Evolutionary conservation across 2,797 vertebrate species (phyloP), one percentile per base, ranked within the genome.

Genomic region (Harpagifer antarcticus): DNA sequence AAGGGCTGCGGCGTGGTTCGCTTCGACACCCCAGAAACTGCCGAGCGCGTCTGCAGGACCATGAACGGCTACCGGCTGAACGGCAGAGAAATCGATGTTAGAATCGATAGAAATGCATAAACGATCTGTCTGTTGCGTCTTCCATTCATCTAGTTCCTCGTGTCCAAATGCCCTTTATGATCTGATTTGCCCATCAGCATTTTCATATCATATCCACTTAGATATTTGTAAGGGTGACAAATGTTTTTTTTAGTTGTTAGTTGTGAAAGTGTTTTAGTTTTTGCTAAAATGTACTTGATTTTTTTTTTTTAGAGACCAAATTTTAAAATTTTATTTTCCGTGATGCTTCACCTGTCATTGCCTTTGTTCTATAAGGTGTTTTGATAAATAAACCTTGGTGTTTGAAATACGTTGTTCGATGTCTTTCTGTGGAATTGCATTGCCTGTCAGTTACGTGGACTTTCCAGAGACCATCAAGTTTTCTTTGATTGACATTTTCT

Each of bases 1-100:
- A 99, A 99, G 92, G 98, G 98, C 40, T 99, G 98, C 20, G 98
- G 98, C 0, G 97, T 99, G 81, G 98, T 99, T 56, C 94, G 97
- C 48, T 99, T 99, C 5, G 98, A 99, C 89, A 97, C 93, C 5
- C 98, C 97, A 0, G 98, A 99, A 85, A 97, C 97, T 2, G 98
- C 98, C 0, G 98, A 99, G 84, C 89, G 97, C 0, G 98, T 98
- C 71, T 99, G 98, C 87, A 94, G 96, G 53, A 97, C 97, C 93
- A 99, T 99, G 98, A 99, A 99, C 0, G 98, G 97, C 47, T 96
- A 96, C 72, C 95, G 98, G 81, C 97, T 99, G 73, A 98, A 94
- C 0, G 98, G 97, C 70, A 94, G 98, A 84, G 98, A 99, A 92
- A 99, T 99, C 13, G 98, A 99, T 13, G 98, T 99, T 69, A 96